These are phyloP conservation scores for Drosophila repleta DNA, from an alignment of 1,140 invertebrate genomes.

Conservation along the genomic window DNA sequence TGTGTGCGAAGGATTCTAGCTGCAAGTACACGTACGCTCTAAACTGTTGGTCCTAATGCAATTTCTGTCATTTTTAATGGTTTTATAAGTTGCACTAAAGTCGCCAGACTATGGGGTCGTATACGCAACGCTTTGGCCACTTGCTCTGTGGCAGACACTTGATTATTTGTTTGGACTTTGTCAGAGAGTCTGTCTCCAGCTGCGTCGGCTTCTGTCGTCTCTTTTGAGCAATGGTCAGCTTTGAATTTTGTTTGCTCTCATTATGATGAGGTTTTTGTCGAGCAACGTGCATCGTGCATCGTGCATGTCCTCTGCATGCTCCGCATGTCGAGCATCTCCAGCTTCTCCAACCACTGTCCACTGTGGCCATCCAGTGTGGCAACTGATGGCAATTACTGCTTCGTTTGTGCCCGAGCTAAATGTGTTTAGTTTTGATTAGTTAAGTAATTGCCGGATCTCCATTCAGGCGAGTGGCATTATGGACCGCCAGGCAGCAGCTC, in stretches of 20 bases:
- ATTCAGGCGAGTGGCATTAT: conserved; percentile 12
- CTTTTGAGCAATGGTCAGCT: conserved; percentile 45
- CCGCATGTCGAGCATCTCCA: background rate
- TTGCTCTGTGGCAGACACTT: conserved; percentile 7
- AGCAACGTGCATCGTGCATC: too few relatives aligned
- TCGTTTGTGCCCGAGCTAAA: conserved; percentile 63
- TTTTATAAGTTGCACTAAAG: conserved; percentile 69
- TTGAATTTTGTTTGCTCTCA: conserved; percentile 71
- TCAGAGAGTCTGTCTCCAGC: background rate
- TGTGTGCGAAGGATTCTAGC: conserved; percentile 14
- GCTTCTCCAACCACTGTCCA: background rate
- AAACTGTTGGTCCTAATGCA: conserved; percentile 61
- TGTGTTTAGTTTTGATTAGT: conserved; percentile 64
- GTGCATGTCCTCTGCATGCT: background rate
- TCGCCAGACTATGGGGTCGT: conserved; percentile 16
- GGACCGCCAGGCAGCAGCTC: background rate
- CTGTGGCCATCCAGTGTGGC: conserved; percentile 16
- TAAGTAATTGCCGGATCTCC: conserved; percentile 63
- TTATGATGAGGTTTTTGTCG: conserved; percentile 52
- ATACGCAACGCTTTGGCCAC: conserved; percentile 1
- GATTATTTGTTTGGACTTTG: conserved; percentile 43
- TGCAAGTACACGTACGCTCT: conserved; percentile 12
- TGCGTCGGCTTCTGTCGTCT: conserved; percentile 7
- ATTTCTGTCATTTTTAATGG: conserved; percentile 75
- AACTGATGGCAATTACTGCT: conserved; percentile 57